These are phyloP conservation scores for Passer montanus DNA, from an alignment of 2,113 vertebrate genomes.

Conservation along the genomic window DNA sequence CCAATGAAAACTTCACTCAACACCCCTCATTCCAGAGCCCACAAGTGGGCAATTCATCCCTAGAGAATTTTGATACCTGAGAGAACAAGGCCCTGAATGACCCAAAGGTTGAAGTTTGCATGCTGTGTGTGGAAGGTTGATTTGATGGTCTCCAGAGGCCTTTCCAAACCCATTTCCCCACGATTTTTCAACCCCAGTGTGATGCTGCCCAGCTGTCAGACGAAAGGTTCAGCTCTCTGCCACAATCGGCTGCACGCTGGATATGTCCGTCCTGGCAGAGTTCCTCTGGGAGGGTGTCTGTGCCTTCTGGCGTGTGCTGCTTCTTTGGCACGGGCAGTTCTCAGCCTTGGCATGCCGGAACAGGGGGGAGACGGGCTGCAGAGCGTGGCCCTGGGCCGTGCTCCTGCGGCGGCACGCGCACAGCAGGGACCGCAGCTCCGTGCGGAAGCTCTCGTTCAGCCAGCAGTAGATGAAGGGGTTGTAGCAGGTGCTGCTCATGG, in stretches of 20 bases:
- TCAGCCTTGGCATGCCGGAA: conserved; percentile 5
- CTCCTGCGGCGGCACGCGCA: conserved; percentile 31
- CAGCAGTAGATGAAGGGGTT: conserved; percentile 84
- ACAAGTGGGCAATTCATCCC: not conserved
- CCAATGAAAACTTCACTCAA: not conserved
- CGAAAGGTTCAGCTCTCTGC: conserved; percentile 17
- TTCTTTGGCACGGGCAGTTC: not conserved
- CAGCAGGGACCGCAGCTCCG: conserved; percentile 68
- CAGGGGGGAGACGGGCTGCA: conserved; percentile 21
- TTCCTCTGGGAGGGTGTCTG: not conserved
- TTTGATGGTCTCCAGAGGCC: not conserved
- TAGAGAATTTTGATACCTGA: not conserved
- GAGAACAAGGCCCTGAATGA: not conserved
- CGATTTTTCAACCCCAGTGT: not conserved
- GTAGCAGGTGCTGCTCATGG: conserved; percentile 83
- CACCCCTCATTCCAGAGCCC: not conserved
- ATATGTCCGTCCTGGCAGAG: conserved; percentile 53
- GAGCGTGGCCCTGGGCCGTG: not conserved
- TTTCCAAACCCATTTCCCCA: fast-evolving
- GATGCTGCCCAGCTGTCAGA: not conserved
- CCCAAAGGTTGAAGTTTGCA: fast-evolving
- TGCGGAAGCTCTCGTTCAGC: conserved; percentile 78
- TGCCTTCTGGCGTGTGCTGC: not conserved
- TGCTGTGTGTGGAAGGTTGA: not conserved
- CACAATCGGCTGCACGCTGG: conserved; percentile 43